phyloP scores from a whole-genome alignment of 2,797 vertebrate species.

The Cygnus olor region DNA sequence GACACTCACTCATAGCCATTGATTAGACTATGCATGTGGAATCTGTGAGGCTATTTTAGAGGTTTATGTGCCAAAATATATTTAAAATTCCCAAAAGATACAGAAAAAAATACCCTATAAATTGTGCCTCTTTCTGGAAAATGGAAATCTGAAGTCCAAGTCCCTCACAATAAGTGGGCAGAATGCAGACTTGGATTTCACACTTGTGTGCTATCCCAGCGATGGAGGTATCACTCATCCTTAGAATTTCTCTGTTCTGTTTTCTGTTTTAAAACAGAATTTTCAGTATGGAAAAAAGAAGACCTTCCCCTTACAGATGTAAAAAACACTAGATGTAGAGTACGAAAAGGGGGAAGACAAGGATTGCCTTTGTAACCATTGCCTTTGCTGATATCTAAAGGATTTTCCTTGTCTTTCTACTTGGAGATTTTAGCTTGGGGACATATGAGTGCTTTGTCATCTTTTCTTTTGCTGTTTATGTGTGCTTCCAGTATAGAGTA shows the following conservation, averaged over 20 bases:
- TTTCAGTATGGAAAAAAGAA: background rate
- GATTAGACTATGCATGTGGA: background rate
- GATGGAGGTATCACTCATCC: fast-evolving
- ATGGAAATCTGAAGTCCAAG: background rate
- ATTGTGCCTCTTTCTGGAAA: background rate
- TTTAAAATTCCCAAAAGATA: background rate
- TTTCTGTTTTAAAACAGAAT: background rate
- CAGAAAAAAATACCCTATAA: background rate
- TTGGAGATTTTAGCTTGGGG: background rate
- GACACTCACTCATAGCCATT: background rate
- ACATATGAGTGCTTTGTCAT: background rate
- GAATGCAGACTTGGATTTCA: background rate
- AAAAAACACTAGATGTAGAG: background rate
- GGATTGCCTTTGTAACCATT: background rate
- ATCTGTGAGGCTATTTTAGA: background rate
- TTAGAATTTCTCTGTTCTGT: background rate
- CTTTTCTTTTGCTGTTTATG: background rate
- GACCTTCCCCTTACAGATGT: background rate
- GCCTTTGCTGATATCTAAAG: background rate
- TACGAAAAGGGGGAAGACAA: background rate
- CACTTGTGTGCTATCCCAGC: background rate
- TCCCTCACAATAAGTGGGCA: fast-evolving
- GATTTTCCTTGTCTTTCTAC: background rate
- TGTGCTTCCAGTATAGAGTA: background rate
- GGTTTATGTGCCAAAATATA: background rate